These are phyloP conservation scores for Decapterus maruadsi DNA, from an alignment of 2,797 vertebrate genomes.

Conservation along the genomic window DNA sequence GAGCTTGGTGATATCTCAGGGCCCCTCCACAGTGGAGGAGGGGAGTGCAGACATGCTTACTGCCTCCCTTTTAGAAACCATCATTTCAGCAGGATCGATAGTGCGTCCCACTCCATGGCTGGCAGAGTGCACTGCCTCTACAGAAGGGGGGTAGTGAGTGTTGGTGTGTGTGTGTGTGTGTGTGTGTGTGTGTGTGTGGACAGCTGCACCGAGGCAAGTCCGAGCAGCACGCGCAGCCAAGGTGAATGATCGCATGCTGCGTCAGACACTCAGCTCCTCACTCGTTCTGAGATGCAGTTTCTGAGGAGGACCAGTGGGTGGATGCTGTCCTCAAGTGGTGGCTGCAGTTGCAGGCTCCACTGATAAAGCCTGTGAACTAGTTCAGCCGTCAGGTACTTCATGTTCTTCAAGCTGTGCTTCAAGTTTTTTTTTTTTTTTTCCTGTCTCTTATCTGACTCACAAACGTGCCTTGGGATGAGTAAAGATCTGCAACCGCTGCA, in stretches of 20 bases:
- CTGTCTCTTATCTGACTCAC: slow-evolving; percentile 37
- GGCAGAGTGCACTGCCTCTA: slow-evolving; percentile 74
- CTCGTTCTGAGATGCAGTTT: slow-evolving; percentile 74
- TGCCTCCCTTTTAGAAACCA: slow-evolving; percentile 86
- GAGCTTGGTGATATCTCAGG: slow-evolving; percentile 85
- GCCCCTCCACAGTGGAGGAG: slow-evolving; percentile 75
- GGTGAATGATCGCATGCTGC: slow-evolving; percentile 86
- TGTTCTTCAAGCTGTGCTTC: slow-evolving; percentile 15
- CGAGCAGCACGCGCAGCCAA: slow-evolving; percentile 76
- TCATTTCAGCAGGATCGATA: slow-evolving; percentile 86
- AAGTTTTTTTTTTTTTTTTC: background rate
- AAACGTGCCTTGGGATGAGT: slow-evolving; percentile 44
- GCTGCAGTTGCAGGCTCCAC: slow-evolving; percentile 63
- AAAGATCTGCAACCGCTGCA: slow-evolving; percentile 45
- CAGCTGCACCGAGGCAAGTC: slow-evolving; percentile 79
- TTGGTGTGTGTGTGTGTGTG: slow-evolving; percentile 52
- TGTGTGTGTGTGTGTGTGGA: slow-evolving; percentile 72
- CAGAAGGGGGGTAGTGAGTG: slow-evolving; percentile 23
- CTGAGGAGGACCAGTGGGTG: slow-evolving; percentile 68
- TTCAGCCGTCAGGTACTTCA: slow-evolving; percentile 53
- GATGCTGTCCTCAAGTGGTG: slow-evolving; percentile 68
- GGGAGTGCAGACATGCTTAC: slow-evolving; percentile 83
- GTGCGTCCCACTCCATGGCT: slow-evolving; percentile 81
- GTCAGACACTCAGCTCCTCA: slow-evolving; percentile 77
- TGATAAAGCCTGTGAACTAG: slow-evolving; percentile 58